Conservation (phyloP, 2,888 invertebrate species). For the Caenorhabditis afra region DNA sequence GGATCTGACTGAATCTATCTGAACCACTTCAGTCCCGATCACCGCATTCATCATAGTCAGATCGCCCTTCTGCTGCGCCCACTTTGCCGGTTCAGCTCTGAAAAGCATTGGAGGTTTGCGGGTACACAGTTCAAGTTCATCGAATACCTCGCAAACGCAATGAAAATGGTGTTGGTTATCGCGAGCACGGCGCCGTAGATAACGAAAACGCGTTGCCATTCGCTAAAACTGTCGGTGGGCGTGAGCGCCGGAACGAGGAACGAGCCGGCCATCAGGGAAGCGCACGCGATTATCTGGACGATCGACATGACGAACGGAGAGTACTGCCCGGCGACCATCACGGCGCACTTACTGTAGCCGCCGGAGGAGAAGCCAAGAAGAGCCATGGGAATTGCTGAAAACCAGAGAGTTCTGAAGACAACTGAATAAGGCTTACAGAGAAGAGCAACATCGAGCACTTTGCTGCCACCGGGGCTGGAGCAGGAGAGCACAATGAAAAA, state of each 20-base stretch:
- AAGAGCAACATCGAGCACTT: conserved; percentile 60
- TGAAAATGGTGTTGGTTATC: conserved; percentile 61
- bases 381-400: conserved; percentile 66
- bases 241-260: conserved; percentile 72
- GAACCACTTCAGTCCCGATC: conserved; percentile 13
- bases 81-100: conserved; percentile 62
- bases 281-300: conserved; percentile 70
- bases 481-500: conserved; percentile 67
- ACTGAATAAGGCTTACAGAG: conserved; percentile 46
- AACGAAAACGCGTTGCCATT: conserved; percentile 67
- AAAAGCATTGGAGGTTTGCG: not conserved
- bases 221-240: conserved; percentile 61
- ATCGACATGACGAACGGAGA: conserved; percentile 73
- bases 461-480: conserved; percentile 57
- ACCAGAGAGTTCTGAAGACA: too few relatives aligned
- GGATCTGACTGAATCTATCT: too few relatives aligned
- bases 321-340: conserved; percentile 71
- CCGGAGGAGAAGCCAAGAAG: conserved; percentile 74
- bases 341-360: conserved; percentile 72
- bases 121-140: not conserved
- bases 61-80: conserved; percentile 58
- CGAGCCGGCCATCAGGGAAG: conserved; percentile 68
- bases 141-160: conserved; percentile 54
- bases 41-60: conserved; percentile 39
- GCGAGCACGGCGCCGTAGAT: conserved; percentile 63